phyloP scores from a whole-genome alignment of 2,113 vertebrate genomes.

The Tyrannus savana region DNA sequence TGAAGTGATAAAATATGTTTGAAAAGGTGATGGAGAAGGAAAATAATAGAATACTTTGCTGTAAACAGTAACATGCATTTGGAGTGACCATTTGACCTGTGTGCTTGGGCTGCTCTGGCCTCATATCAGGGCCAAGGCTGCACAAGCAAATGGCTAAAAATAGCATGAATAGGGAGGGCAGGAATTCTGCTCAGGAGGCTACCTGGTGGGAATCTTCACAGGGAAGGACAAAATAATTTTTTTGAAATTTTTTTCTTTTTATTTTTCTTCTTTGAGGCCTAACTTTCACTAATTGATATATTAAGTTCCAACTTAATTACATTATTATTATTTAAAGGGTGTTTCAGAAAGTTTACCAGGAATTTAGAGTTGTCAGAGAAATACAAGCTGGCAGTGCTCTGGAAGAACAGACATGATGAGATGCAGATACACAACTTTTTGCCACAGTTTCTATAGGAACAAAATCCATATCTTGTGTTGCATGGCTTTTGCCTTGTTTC shows the following conservation, averaged over 20 bases:
- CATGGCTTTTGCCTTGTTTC: neutral
- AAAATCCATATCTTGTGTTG: neutral
- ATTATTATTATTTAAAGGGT: neutral
- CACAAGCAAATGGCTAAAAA: neutral
- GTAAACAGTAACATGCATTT: neutral
- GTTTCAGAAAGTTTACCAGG: neutral
- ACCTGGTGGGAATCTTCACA: neutral
- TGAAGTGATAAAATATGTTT: neutral
- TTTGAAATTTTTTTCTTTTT: neutral
- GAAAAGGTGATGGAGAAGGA: neutral
- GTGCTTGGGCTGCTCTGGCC: neutral
- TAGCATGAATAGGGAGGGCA: neutral
- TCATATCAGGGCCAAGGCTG: neutral
- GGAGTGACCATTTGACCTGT: neutral
- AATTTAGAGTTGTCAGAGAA: neutral
- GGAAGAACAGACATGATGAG: neutral
- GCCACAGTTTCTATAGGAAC: neutral
- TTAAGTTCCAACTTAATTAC: neutral
- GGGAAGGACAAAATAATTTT: neutral
- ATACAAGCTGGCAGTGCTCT: neutral
- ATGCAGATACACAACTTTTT: neutral
- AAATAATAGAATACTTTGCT: neutral
- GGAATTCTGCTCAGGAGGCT: neutral
- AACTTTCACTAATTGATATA: neutral
- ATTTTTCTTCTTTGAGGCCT: neutral